A percentile compares a stretch with the other conserved stretches of the same genome.
Evolutionary conservation across 1,140 invertebrate species (phyloP).

Genomic region (Drosophila arizonae): DNA sequence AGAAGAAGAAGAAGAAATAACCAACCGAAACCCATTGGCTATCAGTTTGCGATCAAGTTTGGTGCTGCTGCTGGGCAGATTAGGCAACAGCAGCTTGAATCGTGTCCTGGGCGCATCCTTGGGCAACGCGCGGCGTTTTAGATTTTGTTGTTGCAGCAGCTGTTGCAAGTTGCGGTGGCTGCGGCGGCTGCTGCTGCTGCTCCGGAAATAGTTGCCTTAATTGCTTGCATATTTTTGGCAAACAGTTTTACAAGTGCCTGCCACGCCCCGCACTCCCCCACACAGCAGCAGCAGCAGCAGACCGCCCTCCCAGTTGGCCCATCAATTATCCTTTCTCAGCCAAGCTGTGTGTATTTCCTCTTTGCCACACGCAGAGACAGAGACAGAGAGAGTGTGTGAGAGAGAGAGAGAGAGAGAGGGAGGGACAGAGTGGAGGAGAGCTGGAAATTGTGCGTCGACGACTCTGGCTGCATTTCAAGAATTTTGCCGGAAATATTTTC

Average conservation of each 20-base stretch:
- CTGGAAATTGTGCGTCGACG: too few species aligned
- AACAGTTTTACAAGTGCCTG: constrained; percentile 9
- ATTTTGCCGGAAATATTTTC: too few species aligned
- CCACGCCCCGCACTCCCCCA: too few species aligned
- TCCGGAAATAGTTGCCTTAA: constrained; percentile 32
- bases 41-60: constrained; percentile 56
- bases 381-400: too few species aligned
- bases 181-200: constrained; percentile 3
- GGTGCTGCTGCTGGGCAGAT: constrained; percentile 32
- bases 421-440: too few species aligned
- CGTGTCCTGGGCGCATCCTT: constrained; percentile 38
- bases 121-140: background rate
- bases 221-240: constrained; percentile 32
- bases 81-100: constrained; percentile 22
- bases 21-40: constrained; percentile 37
- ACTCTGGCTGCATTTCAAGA: too few species aligned
- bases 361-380: background rate
- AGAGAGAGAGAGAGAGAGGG: too few species aligned
- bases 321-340: constrained; percentile 12
- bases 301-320: background rate
- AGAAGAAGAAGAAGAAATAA: too few species aligned
- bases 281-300: too few species aligned
- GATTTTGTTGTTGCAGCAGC: constrained; percentile 16
- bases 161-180: constrained; percentile 8
- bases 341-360: background rate